phyloP scores from a whole-genome alignment of 1,140 invertebrate genomes.

The Cyclina sinensis region DNA sequence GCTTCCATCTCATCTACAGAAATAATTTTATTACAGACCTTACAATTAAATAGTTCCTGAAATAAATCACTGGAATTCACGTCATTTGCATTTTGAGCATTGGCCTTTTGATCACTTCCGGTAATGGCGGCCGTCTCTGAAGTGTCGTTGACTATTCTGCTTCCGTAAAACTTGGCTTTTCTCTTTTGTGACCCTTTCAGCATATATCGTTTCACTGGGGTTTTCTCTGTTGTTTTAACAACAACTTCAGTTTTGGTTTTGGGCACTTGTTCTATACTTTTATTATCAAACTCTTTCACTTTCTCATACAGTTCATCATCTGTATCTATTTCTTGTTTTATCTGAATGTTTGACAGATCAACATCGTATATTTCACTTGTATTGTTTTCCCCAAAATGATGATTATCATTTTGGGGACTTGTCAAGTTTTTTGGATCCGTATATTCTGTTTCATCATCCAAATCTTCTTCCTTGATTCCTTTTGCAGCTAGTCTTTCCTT shows the following conservation, averaged over 20 bases:
- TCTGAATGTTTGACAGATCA: slow-evolving; percentile 40
- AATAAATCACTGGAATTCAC: slow-evolving; percentile 69
- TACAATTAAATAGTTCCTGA: slow-evolving; percentile 80
- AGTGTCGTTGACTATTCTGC: slow-evolving; percentile 35
- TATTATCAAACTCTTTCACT: slow-evolving; percentile 10
- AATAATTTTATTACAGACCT: slow-evolving; percentile 78
- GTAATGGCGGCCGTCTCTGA: background rate
- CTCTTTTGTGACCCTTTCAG: slow-evolving; percentile 12
- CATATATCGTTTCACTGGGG: slow-evolving; percentile 17
- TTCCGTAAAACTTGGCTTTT: slow-evolving; percentile 59
- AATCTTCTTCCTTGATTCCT: slow-evolving; percentile 64
- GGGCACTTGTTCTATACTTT: background rate
- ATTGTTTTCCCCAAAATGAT: slow-evolving; percentile 70
- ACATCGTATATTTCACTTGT: background rate
- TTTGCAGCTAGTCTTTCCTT: slow-evolving; percentile 63
- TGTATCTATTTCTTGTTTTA: slow-evolving; percentile 22
- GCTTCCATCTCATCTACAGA: slow-evolving; percentile 74
- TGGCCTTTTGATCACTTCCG: background rate
- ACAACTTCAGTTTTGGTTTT: background rate
- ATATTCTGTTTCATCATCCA: slow-evolving; percentile 43
- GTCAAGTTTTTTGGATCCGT: slow-evolving; percentile 61
- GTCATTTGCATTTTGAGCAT: slow-evolving; percentile 25
- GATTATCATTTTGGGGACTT: slow-evolving; percentile 68
- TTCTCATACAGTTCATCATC: slow-evolving; percentile 48
- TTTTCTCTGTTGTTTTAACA: background rate